Conservation (phyloP, 1,140 invertebrate genomes). For the Polyergus mexicanus region DNA sequence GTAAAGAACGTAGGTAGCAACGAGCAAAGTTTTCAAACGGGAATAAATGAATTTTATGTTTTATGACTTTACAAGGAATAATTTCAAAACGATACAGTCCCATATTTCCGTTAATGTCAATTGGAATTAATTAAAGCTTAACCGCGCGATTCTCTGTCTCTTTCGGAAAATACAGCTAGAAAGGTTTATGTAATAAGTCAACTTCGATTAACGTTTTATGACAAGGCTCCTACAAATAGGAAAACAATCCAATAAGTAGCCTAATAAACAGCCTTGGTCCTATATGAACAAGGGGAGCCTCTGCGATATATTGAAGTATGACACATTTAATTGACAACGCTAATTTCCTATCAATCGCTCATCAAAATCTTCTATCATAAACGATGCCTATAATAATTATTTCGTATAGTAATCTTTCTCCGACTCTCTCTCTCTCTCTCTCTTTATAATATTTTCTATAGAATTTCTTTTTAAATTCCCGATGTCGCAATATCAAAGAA, state of each 20-base stretch:
- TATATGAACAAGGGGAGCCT: conserved; percentile 2
- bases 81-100: neutral
- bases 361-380: conserved; percentile 10
- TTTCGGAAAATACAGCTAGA: neutral
- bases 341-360: conserved; percentile 17
- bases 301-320: neutral
- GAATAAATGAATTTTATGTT: neutral
- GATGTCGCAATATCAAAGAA: neutral
- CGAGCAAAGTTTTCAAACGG: neutral
- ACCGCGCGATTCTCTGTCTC: neutral
- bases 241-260: conserved; percentile 34
- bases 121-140: neutral
- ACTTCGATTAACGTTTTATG: conserved; percentile 41
- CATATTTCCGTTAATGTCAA: neutral
- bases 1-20: neutral
- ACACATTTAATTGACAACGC: conserved; percentile 32
- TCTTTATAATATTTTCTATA: too few species aligned
- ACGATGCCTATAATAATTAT: neutral
- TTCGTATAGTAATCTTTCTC: neutral
- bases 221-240: neutral
- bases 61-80: neutral
- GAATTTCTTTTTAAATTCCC: too few species aligned
- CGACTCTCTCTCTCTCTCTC: neutral
- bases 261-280: conserved; percentile 9
- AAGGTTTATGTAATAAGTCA: conserved; percentile 18